These are phyloP conservation scores for Thaumetopoea pityocampa DNA, from an alignment of 1,140 invertebrate genomes.

Conservation along the genomic window DNA sequence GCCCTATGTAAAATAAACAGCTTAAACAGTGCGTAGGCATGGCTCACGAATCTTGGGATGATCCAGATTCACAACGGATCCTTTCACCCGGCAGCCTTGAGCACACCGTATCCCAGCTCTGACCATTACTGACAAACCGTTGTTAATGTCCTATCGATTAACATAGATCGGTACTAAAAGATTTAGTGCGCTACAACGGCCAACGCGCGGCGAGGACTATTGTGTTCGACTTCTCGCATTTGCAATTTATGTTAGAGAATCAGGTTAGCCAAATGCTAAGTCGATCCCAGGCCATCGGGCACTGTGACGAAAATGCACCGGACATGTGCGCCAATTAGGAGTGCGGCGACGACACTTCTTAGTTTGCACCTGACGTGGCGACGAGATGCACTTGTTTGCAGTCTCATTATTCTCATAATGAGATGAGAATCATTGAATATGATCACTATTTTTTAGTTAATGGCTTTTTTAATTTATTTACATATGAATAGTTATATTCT, in stretches of 20 bases:
- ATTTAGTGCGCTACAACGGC: constrained; percentile 38
- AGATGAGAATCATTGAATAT: constrained; percentile 50
- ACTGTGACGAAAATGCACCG: constrained; percentile 19
- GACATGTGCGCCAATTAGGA: constrained; percentile 35
- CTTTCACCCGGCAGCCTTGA: constrained; percentile 68
- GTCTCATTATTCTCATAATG: too few species aligned
- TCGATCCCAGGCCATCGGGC: constrained; percentile 21
- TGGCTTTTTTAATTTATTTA: constrained; percentile 38
- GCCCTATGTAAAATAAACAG: too few species aligned
- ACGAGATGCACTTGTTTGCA: constrained; percentile 39
- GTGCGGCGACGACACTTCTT: constrained; percentile 17
- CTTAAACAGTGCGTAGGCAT: constrained; percentile 13
- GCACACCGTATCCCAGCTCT: constrained; percentile 37
- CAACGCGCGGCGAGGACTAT: constrained; percentile 22
- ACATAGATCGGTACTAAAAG: constrained; percentile 59
- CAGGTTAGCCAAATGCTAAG: constrained; percentile 24
- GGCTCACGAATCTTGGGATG: constrained; percentile 45
- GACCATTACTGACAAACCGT: constrained; percentile 61
- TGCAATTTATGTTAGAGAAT: constrained; percentile 15
- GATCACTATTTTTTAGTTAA: constrained; percentile 42
- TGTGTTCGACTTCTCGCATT: constrained; percentile 26
- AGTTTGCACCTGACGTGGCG: background rate
- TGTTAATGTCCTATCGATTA: constrained; percentile 67
- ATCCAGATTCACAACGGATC: constrained; percentile 62
- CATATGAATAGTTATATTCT: too few species aligned